Evolutionary conservation across 2,113 vertebrate genomes (phyloP).

Genomic region (Oreochromis spilurus): DNA sequence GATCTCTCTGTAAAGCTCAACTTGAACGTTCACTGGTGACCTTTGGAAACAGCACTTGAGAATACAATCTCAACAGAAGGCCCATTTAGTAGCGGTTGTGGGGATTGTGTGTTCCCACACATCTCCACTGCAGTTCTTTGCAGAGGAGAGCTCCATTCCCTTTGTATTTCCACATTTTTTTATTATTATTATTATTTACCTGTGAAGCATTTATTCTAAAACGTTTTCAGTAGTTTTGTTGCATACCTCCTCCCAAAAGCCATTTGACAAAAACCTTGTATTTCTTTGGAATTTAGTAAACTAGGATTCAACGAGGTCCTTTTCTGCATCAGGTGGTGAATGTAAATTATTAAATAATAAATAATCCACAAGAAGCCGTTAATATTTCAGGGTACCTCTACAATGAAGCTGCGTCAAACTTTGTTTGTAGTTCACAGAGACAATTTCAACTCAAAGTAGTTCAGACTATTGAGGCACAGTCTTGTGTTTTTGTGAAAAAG

Average conservation of each 20-base stretch:
- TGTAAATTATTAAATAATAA: background rate
- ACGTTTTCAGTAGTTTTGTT: background rate
- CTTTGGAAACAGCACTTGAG: background rate
- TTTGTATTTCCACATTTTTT: background rate
- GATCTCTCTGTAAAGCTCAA: background rate
- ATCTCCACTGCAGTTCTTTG: background rate
- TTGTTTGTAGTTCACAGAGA: background rate
- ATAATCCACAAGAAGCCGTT: background rate
- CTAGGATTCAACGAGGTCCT: background rate
- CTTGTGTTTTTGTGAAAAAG: background rate
- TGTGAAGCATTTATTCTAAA: background rate
- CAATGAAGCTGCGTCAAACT: rapidly evolving
- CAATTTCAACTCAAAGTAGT: background rate
- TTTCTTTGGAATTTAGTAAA: background rate
- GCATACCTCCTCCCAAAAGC: background rate
- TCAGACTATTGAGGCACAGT: background rate
- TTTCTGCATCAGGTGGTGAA: background rate
- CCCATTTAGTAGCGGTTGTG: background rate
- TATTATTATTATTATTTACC: background rate
- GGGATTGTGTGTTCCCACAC: background rate
- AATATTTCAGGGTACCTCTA: background rate
- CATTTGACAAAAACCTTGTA: background rate
- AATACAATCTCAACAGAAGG: background rate
- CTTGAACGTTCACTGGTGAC: background rate
- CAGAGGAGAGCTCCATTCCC: background rate